Conservation (phyloP, 2,113 vertebrate genomes). For the Myrmecobius fasciatus region DNA sequence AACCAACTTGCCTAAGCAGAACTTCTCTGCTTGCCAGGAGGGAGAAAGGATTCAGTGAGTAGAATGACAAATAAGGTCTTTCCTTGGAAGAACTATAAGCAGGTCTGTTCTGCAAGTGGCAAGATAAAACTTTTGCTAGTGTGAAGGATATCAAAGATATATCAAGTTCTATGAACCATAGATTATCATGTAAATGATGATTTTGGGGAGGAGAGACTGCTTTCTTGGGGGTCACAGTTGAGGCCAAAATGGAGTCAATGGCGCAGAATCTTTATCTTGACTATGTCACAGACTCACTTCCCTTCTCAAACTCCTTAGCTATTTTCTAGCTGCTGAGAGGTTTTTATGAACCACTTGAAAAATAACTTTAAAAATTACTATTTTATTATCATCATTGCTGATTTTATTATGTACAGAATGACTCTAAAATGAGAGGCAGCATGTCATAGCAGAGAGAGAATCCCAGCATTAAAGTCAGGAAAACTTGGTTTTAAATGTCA, state of each 20-base stretch:
- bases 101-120: neutral
- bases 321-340: neutral
- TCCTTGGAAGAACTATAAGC: neutral
- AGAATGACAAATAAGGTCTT: neutral
- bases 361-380: neutral
- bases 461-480: neutral
- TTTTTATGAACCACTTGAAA: neutral
- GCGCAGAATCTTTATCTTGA: neutral
- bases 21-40: neutral
- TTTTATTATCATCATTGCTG: neutral
- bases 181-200: neutral
- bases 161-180: neutral
- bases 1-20: neutral
- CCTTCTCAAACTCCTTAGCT: neutral
- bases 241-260: neutral
- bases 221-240: neutral
- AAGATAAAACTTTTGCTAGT: neutral
- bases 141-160: neutral
- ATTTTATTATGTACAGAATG: neutral
- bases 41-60: neutral
- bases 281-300: neutral
- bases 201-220: neutral
- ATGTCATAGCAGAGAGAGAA: neutral
- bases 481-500: neutral
- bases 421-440: neutral